A percentile compares a stretch with the other conserved stretches of the same genome.
Evolutionary conservation across 2,888 invertebrate species (phyloP).

Genomic region (Odontocolon sp.): DNA sequence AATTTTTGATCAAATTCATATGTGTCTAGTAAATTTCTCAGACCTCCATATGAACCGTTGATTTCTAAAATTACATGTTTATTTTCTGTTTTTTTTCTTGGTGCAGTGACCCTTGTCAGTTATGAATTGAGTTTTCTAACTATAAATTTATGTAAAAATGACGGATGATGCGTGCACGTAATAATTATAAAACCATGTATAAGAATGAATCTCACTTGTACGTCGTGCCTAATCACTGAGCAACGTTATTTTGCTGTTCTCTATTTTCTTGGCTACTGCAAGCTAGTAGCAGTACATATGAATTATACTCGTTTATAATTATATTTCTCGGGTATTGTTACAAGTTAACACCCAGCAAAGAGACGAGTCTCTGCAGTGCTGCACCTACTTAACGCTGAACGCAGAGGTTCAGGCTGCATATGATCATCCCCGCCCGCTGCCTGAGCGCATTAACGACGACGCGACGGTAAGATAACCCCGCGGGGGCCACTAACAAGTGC

Average conservation of each 20-base stretch:
- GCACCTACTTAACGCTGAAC: constrained; percentile 54
- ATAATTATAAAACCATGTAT: constrained; percentile 40
- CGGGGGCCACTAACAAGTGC: constrained; percentile 73
- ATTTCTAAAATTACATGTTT: too few species aligned
- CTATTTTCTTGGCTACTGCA: constrained; percentile 28
- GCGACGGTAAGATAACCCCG: constrained; percentile 61
- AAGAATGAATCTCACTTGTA: constrained; percentile 7
- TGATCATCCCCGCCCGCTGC: constrained; percentile 52
- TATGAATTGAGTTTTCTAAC: neutral
- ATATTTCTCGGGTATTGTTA: constrained; percentile 38
- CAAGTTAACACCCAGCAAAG: constrained; percentile 61
- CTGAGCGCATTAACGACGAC: constrained; percentile 58
- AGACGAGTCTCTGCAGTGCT: constrained; percentile 61
- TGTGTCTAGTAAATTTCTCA: too few species aligned
- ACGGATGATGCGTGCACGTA: constrained; percentile 36
- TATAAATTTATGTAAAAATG: constrained; percentile 11
- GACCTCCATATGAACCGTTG: too few species aligned
- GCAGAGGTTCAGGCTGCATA: constrained; percentile 32
- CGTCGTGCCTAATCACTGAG: constrained; percentile 31
- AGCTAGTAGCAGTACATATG: constrained; percentile 24
- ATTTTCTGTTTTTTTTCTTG: too few species aligned
- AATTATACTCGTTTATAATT: constrained; percentile 53
- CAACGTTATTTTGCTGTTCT: constrained; percentile 27
- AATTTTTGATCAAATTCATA: too few species aligned
- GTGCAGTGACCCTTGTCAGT: neutral